phyloP scores from a whole-genome alignment of 2,797 vertebrate genomes.

The Gouania willdenowi region DNA sequence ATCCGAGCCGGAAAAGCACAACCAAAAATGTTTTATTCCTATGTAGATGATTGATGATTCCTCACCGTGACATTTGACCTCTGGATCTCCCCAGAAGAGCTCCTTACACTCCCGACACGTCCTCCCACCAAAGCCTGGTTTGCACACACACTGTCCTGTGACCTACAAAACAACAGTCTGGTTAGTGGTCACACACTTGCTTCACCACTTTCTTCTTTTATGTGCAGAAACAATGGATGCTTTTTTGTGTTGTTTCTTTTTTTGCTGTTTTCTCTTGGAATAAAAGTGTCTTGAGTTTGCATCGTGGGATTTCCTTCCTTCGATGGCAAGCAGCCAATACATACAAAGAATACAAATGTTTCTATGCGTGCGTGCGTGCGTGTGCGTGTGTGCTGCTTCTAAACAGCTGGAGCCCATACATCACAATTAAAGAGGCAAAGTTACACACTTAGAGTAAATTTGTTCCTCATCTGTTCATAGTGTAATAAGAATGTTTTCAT shows the following conservation, averaged over 20 bases:
- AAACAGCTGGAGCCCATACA: conserved; percentile 42
- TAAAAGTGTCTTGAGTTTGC: conserved; percentile 31
- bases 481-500: too few species aligned
- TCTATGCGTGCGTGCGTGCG: not conserved
- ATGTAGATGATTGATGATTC: too few species aligned
- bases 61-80: conserved; percentile 85
- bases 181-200: not conserved
- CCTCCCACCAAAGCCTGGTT: conserved; percentile 88
- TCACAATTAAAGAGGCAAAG: conserved; percentile 3
- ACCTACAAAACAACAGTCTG: conserved; percentile 61
- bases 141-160: conserved; percentile 90
- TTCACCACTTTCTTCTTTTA: conserved; percentile 10
- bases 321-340: conserved; percentile 55
- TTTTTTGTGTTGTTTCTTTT: conserved; percentile 13
- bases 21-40: too few species aligned
- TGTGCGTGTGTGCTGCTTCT: conserved; percentile 1
- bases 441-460: too few species aligned
- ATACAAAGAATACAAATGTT: conserved; percentile 41
- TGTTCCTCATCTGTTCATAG: too few species aligned
- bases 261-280: not conserved
- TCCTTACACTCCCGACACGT: conserved; percentile 92
- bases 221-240: conserved; percentile 22
- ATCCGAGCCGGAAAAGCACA: too few species aligned
- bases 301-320: conserved; percentile 65
- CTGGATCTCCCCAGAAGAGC: conserved; percentile 92